Evolutionary conservation across 1,140 invertebrate genomes (phyloP).

Genomic region (Andrena cerasifolii): DNA sequence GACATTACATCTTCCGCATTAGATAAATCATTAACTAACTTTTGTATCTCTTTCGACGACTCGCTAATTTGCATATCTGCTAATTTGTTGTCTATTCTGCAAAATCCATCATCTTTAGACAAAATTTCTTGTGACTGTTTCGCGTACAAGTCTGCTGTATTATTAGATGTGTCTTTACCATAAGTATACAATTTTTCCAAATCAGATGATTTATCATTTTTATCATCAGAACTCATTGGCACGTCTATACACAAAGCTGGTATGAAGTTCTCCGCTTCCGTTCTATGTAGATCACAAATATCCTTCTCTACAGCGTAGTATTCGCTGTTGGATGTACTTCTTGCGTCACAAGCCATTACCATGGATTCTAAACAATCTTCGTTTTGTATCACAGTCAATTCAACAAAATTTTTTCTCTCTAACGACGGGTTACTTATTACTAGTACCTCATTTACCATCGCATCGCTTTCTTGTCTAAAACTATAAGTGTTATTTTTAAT

Average conservation of each 20-base stretch:
- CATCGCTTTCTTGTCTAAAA: constrained; percentile 52
- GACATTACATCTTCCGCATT: constrained; percentile 59
- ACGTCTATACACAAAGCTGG: constrained; percentile 30
- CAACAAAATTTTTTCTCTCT: constrained; percentile 69
- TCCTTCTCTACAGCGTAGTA: constrained; percentile 54
- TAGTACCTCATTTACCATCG: constrained; percentile 72
- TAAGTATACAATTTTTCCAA: constrained; percentile 39
- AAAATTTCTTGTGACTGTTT: constrained; percentile 23
- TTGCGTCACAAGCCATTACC: constrained; percentile 54
- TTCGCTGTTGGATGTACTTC: constrained; percentile 36
- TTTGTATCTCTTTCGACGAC: constrained; percentile 63
- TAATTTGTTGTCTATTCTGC: constrained; percentile 56
- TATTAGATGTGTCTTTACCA: constrained; percentile 27
- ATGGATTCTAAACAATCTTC: constrained; percentile 71
- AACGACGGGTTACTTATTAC: constrained; percentile 65
- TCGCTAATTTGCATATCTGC: constrained; percentile 59
- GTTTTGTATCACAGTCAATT: constrained; percentile 74
- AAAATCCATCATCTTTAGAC: constrained; percentile 42
- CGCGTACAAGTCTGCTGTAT: not conserved
- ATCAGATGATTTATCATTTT: constrained; percentile 18
- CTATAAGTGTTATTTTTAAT: constrained; percentile 50
- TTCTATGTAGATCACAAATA: constrained; percentile 59
- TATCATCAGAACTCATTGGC: constrained; percentile 29
- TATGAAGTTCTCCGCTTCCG: constrained; percentile 50
- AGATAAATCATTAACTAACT: constrained; percentile 59